Base-by-base conservation (phyloP, 2,888 invertebrate genomes). In the Parelbella ahira region DNA sequence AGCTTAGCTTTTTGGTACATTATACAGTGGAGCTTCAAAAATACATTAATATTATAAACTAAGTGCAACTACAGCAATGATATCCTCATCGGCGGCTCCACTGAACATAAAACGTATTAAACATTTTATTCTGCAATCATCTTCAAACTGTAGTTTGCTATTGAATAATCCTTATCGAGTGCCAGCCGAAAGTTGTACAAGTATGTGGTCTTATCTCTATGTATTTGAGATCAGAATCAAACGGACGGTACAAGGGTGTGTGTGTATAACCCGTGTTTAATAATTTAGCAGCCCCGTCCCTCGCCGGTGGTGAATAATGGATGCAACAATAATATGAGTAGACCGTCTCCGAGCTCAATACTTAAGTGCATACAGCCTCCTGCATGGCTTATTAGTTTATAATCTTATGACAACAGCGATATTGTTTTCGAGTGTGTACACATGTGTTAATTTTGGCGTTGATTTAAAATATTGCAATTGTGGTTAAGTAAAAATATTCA, bases 221-320 rank as follows among this genome's bases (percentile, higher is more conserved):
- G 29, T 29, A 24, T 36, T 24, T 36, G 37, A 45, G 36, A 39
- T 44, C 33, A 30, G 44, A 42, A 37, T 36, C n/a, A n/a, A n/a
- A n/a, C n/a, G n/a, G n/a, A n/a, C n/a, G 15, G 29, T 12, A 21
- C 66, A 67, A 28, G 79, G 75, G 75, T 69, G 67, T 64, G 62
- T 74, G 76, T 74, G 71, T 77, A 77, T 84, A 83, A 83, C 75
- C 75, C 61, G 65, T 74, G 76, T 83, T 87, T 87, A 86, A 87
- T 87, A 84, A 80, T 86, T 81, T 80, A 87, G 73, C 60, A 69
- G 73, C 63, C 53, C 63, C 63, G 70, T 71, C 78, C 79, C 77
- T 75, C 63, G 56, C 68, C 68, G 64, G 58, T 57, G 50, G 66
- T 84, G 80, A 86, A 86, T 86, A 82, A 84, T 84, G 70, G 65